These are phyloP conservation scores for Olivierus martensii DNA, from an alignment of 1,140 invertebrate species.

Conservation along the genomic window DNA sequence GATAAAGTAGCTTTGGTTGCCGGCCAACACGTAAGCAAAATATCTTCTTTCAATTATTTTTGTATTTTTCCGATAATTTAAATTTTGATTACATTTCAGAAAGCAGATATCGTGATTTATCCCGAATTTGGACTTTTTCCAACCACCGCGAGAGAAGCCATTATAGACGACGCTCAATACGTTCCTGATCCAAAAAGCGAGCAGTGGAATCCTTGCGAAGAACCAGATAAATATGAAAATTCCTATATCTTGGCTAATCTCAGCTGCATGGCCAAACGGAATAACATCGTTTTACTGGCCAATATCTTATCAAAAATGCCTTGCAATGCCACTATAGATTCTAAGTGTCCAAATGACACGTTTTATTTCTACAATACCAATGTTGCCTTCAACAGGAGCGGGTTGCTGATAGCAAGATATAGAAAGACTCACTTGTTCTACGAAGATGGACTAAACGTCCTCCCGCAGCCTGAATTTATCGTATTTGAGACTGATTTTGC, in stretches of 20 bases:
- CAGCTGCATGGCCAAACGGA: conserved; percentile 40
- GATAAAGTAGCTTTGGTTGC: no score
- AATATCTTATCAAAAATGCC: conserved; percentile 39
- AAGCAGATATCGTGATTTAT: conserved; percentile 63
- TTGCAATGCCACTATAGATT: conserved; percentile 28
- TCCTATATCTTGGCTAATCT: conserved; percentile 25
- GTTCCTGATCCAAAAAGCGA: conserved; percentile 4
- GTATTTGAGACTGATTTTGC: conserved; percentile 40
- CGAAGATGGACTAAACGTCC: conserved; percentile 39
- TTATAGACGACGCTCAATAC: not conserved
- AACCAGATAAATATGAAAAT: not conserved
- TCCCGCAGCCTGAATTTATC: conserved; percentile 34
- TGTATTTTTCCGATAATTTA: no score
- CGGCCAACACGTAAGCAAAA: no score
- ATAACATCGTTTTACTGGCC: conserved; percentile 32
- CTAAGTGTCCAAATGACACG: not conserved
- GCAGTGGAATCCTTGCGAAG: not conserved
- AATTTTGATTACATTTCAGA: conserved; percentile 29
- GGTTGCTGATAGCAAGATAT: conserved; percentile 45
- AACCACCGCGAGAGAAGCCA: not conserved
- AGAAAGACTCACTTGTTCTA: conserved; percentile 58
- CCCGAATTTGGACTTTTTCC: conserved; percentile 42
- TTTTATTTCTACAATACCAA: conserved; percentile 53
- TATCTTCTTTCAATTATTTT: no score
- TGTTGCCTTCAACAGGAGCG: conserved; percentile 51